phyloP scores from a whole-genome alignment of 2,113 vertebrate genomes.

The Galbula dea region DNA sequence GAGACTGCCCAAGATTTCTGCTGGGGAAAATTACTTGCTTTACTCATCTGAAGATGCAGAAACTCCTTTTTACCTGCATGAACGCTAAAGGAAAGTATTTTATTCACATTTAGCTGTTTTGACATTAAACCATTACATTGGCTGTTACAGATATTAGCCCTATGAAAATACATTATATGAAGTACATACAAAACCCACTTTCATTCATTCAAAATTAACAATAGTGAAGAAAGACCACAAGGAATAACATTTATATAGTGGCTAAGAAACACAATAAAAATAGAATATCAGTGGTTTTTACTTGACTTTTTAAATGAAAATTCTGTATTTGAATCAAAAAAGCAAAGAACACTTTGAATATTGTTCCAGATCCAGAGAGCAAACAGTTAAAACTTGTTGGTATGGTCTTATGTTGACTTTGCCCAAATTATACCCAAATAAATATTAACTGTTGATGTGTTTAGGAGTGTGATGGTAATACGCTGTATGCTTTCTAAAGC shows the following conservation, averaged over 20 bases:
- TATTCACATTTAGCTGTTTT: not conserved
- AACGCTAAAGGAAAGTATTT: not conserved
- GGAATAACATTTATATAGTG: not conserved
- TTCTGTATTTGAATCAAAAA: not conserved
- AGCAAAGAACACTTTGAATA: not conserved
- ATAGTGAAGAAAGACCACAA: constrained; percentile 34
- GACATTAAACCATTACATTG: not conserved
- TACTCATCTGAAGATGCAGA: not conserved
- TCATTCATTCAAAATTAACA: constrained; percentile 10
- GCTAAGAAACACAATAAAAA: not conserved
- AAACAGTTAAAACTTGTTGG: not conserved
- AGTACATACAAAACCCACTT: not conserved
- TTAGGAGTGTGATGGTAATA: not conserved
- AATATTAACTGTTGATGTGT: constrained; percentile 9
- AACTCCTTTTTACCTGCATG: not conserved
- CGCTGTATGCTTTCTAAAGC: not conserved
- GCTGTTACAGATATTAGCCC: not conserved
- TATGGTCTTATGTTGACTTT: not conserved
- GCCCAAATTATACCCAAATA: constrained; percentile 12
- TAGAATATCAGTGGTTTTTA: not conserved
- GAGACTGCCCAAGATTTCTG: constrained; percentile 4
- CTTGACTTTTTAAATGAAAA: not conserved
- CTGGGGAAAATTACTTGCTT: not conserved
- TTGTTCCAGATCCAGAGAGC: not conserved
- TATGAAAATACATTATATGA: not conserved